These are phyloP conservation scores for Rotaria sp. DNA, from an alignment of 2,888 invertebrate species.

Conservation along the genomic window DNA sequence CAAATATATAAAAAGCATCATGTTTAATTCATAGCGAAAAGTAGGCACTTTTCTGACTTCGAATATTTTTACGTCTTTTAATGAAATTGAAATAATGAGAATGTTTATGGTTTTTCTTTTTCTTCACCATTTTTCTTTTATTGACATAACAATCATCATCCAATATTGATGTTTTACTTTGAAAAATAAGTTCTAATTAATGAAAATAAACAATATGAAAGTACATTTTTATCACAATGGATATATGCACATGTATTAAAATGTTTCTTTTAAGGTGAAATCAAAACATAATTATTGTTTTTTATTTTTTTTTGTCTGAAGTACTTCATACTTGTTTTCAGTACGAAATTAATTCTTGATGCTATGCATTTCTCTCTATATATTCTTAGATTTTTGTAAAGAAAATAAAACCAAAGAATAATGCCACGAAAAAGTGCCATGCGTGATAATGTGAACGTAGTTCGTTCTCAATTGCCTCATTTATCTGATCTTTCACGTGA, in stretches of 20 bases:
- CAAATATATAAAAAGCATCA: too few species aligned
- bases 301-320: too few species aligned
- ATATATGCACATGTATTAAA: too few species aligned
- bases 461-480: background rate
- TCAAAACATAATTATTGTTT: too few species aligned
- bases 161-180: background rate
- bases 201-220: too few species aligned
- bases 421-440: constrained; percentile 9
- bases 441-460: background rate
- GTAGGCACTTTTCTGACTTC: background rate
- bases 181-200: too few species aligned
- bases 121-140: background rate
- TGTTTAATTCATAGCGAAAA: too few species aligned
- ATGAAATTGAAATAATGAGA: background rate
- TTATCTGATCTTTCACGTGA: constrained; percentile 22
- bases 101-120: background rate
- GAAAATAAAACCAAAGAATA: background rate
- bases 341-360: too few species aligned
- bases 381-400: background rate
- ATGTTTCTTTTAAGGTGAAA: too few species aligned
- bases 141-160: background rate
- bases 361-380: too few species aligned
- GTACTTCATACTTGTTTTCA: too few species aligned
- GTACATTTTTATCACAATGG: too few species aligned
- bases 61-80: background rate